These are phyloP conservation scores for Drosophila repleta DNA, from an alignment of 1,140 invertebrate genomes.

Conservation along the genomic window DNA sequence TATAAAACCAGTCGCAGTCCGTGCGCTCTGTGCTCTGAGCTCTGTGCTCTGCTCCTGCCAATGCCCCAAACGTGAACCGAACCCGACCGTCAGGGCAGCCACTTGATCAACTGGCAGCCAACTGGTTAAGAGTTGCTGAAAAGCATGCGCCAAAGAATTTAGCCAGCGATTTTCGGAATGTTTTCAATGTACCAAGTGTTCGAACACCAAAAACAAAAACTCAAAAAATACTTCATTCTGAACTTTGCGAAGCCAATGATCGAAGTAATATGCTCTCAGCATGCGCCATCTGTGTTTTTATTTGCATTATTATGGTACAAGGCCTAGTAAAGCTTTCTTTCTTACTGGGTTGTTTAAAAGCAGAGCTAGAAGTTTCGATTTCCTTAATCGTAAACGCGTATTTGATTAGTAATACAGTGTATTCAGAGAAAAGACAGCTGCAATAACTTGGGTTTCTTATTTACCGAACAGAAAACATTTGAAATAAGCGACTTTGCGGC, in stretches of 20 bases:
- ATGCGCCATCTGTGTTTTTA: too few relatives aligned
- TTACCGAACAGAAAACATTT: too few relatives aligned
- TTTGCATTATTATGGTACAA: too few relatives aligned
- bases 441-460: too few relatives aligned
- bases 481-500: too few relatives aligned
- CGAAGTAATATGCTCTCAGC: conserved; percentile 11
- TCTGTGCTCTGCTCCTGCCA: conserved; percentile 52
- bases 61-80: conserved; percentile 46
- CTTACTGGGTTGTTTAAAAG: too few relatives aligned
- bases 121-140: conserved; percentile 54
- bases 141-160: conserved; percentile 81
- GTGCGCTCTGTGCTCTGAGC: conserved; percentile 21
- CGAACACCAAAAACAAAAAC: conserved; percentile 52
- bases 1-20: conserved; percentile 58
- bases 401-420: too few relatives aligned
- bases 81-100: conserved; percentile 30
- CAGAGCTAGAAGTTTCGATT: too few relatives aligned
- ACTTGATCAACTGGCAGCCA: conserved; percentile 71
- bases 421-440: too few relatives aligned
- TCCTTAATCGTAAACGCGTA: too few relatives aligned
- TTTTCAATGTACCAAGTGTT: conserved; percentile 73
- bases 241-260: not conserved
- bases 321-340: too few relatives aligned
- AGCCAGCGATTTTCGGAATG: conserved; percentile 76
- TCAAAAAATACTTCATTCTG: conserved; percentile 30